A percentile compares a stretch with the other conserved stretches of the same genome.
These are phyloP conservation scores for Phytoseiulus persimilis DNA, from an alignment of 2,888 invertebrate species.

Conservation along the genomic window DNA sequence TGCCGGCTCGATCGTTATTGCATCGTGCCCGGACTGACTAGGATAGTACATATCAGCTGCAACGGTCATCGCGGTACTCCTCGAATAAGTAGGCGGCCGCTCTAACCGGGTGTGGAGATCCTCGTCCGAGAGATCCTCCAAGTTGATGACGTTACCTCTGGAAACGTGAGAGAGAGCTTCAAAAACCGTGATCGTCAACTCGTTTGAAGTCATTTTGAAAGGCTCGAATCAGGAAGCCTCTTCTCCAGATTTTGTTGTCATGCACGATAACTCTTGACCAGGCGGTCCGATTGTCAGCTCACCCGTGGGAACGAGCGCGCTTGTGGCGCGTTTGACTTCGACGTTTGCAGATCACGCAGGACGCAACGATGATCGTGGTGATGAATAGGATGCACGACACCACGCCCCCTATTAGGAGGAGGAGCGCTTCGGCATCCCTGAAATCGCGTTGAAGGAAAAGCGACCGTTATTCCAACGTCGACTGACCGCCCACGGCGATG, in stretches of 20 bases:
- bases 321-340: constrained; percentile 24
- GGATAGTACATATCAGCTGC: constrained; percentile 28
- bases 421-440: constrained; percentile 25
- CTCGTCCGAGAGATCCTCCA: constrained; percentile 34
- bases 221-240: too few species aligned
- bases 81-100: constrained; percentile 26
- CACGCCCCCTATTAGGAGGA: constrained; percentile 21
- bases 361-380: constrained; percentile 27
- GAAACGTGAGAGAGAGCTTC: background rate
- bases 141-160: constrained; percentile 30
- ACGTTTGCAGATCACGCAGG: constrained; percentile 30
- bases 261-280: too few species aligned
- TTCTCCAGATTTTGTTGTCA: too few species aligned
- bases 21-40: background rate
- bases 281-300: background rate
- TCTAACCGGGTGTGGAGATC: constrained; percentile 14
- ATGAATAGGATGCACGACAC: constrained; percentile 19
- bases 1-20: constrained; percentile 12
- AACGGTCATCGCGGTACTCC: constrained; percentile 29
- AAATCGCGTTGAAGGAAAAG: background rate
- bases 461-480: too few species aligned
- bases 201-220: too few species aligned
- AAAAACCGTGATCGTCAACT: too few species aligned
- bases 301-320: constrained; percentile 34
- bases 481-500: background rate